Percentiles rank a stretch among this genome's conserved stretches.
phyloP scores from a whole-genome alignment of 2,888 invertebrate genomes.

The Napeogenes sylphis region DNA sequence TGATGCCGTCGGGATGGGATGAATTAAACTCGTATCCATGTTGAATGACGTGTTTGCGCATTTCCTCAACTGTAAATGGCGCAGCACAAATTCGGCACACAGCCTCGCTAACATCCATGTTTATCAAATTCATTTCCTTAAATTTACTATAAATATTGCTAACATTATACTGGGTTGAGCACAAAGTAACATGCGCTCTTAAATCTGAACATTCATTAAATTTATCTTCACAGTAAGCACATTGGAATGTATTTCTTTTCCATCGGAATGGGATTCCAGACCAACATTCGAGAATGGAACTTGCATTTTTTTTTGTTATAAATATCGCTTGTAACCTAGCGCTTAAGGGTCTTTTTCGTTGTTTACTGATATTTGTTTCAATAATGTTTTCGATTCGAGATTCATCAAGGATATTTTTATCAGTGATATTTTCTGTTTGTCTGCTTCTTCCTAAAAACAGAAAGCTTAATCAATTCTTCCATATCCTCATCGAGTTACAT shows the following conservation, averaged over 20 bases:
- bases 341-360: constrained; percentile 55
- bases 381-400: background rate
- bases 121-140: constrained; percentile 67
- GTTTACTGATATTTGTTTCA: constrained; percentile 31
- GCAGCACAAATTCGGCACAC: constrained; percentile 51
- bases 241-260: constrained; percentile 64
- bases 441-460: constrained; percentile 67
- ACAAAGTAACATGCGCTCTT: constrained; percentile 53
- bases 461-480: constrained; percentile 49
- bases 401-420: background rate
- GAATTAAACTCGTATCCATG: constrained; percentile 55
- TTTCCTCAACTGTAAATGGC: constrained; percentile 45
- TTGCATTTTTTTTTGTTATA: constrained; percentile 65
- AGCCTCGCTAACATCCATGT: constrained; percentile 59
- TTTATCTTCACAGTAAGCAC: constrained; percentile 63
- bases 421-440: constrained; percentile 40
- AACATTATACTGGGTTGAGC: constrained; percentile 47
- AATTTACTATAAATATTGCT: constrained; percentile 67
- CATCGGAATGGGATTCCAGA: constrained; percentile 62
- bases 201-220: constrained; percentile 56
- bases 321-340: constrained; percentile 59
- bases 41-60: constrained; percentile 54
- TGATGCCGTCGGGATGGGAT: constrained; percentile 60
- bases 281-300: constrained; percentile 61
- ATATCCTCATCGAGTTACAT: constrained; percentile 7